These are phyloP conservation scores for Mellilla xanthometata DNA, from an alignment of 2,888 invertebrate genomes.

Conservation along the genomic window DNA sequence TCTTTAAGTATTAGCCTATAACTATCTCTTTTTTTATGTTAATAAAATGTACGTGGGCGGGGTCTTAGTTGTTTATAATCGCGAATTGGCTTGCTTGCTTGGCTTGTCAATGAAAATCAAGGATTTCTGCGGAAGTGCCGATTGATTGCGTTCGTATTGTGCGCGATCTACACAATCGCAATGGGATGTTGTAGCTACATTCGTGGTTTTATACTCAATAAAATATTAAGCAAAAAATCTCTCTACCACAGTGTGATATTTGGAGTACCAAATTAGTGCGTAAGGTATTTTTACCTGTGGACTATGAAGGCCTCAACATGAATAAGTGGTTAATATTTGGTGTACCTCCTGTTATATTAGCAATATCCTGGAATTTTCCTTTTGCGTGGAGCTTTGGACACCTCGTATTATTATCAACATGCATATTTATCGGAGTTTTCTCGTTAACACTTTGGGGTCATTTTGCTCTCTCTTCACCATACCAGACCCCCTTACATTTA, in stretches of 20 bases:
- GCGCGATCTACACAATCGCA: not conserved
- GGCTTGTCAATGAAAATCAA: not conserved
- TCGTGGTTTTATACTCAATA: not conserved
- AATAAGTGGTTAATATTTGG: conserved; percentile 54
- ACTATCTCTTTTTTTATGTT: no score
- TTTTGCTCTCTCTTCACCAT: conserved; percentile 84
- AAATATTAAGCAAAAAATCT: not conserved
- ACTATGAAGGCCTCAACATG: conserved; percentile 16
- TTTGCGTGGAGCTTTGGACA: conserved; percentile 55
- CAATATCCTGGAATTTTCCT: conserved; percentile 61
- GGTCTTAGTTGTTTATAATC: conserved; percentile 1
- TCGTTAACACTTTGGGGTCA: conserved; percentile 83
- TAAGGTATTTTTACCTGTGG: not conserved
- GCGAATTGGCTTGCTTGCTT: not conserved
- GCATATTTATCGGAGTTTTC: conserved; percentile 53
- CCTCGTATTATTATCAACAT: conserved; percentile 52
- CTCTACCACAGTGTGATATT: not conserved
- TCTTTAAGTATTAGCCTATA: no score
- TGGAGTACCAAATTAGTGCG: not conserved
- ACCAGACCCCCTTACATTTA: conserved; percentile 83
- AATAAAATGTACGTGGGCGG: no score
- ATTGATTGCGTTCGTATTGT: not conserved
- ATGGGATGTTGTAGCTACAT: not conserved
- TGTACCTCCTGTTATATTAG: conserved; percentile 49
- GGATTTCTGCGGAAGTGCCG: conserved; percentile 10